Percentiles rank a stretch among this genome's conserved stretches.
These are phyloP conservation scores for Panthera leo DNA, from an alignment of 2,113 vertebrate species.

Conservation along the genomic window DNA sequence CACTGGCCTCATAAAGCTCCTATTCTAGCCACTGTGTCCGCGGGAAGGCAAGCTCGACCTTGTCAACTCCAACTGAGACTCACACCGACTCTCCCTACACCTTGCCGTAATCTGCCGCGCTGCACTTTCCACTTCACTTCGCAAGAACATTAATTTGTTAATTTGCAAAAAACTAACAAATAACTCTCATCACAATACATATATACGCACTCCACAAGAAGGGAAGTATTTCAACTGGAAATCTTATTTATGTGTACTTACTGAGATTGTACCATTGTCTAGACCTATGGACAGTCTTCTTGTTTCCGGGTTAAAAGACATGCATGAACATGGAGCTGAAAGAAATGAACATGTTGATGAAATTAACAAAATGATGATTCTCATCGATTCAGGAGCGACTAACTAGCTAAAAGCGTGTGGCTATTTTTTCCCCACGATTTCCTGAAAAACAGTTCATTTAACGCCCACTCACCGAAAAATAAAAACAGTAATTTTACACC, in stretches of 20 bases:
- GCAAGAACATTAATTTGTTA: slow-evolving; percentile 56
- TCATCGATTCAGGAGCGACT: slow-evolving; percentile 79
- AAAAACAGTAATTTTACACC: slow-evolving; percentile 50
- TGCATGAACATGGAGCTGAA: slow-evolving; percentile 96
- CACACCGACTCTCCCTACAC: neutral
- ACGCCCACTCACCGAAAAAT: slow-evolving; percentile 51
- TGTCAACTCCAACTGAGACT: neutral
- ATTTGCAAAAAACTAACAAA: slow-evolving; percentile 67
- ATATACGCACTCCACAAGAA: slow-evolving; percentile 75
- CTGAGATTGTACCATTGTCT: slow-evolving; percentile 96
- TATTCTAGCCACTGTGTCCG: neutral
- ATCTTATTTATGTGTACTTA: slow-evolving; percentile 89
- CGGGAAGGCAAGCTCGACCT: slow-evolving; percentile 19
- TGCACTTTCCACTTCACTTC: slow-evolving; percentile 44
- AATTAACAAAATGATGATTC: slow-evolving; percentile 83
- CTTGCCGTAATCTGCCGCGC: slow-evolving; percentile 12
- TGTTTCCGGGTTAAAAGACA: slow-evolving; percentile 99
- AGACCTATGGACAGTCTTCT: slow-evolving; percentile 96
- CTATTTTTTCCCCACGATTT: slow-evolving; percentile 3
- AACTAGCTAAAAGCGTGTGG: slow-evolving; percentile 66
- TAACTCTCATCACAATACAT: slow-evolving; percentile 75
- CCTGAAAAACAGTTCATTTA: slow-evolving; percentile 67
- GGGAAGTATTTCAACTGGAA: slow-evolving; percentile 84
- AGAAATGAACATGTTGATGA: slow-evolving; percentile 88
- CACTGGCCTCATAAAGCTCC: neutral